Base-by-base conservation (phyloP, 2,797 vertebrate genomes). In the Sarcoramphus papa region DNA sequence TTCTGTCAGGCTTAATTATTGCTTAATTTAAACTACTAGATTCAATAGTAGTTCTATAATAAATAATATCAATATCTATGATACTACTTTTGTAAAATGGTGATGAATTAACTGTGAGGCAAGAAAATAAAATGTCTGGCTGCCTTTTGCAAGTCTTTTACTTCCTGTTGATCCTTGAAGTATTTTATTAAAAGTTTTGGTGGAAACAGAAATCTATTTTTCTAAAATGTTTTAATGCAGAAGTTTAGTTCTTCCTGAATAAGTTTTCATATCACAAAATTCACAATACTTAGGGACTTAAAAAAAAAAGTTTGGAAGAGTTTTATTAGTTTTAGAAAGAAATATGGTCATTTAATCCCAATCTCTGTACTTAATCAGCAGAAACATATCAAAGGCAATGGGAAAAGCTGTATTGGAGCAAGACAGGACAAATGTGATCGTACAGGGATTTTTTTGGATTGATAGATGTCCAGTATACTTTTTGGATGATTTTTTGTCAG, bases 331-430 rank as follows among this genome's bases (percentile, higher is more conserved):
- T 70, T 67, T 30, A 33, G 2, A 31, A 80, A 60, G 10, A 62
- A 67, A 77, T 78, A 72, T 2, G 1, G 3, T 18, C 0, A 47
- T 70, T 59, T 70, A 60, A 68, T 67, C 14, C 27, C 8, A 54
- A 20, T 57, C 3, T 40, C 21, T 63, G 57, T 25, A 60, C 9
- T 68, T 85, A 48, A 20, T 60, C 35, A 64, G 4, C 3, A 63
- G 37, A 88, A 85, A 74, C 0, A 4, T 60, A 67, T 21, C 14
- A 76, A 82, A 82, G 7, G 14, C 50, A 64, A n/a, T 31, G 2
- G 6, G 12, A 75, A 76, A 77, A 65, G 3, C 2, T 69, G 0
- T 47, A 43, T 24, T 0, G 0, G n/a, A 70, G 14, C 7, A 40
- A 83, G 28, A 50, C 18, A 57, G 4, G 13, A 60, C 4, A 60